phyloP scores from a whole-genome alignment of 2,797 vertebrate species.

The Channallabes apus region DNA sequence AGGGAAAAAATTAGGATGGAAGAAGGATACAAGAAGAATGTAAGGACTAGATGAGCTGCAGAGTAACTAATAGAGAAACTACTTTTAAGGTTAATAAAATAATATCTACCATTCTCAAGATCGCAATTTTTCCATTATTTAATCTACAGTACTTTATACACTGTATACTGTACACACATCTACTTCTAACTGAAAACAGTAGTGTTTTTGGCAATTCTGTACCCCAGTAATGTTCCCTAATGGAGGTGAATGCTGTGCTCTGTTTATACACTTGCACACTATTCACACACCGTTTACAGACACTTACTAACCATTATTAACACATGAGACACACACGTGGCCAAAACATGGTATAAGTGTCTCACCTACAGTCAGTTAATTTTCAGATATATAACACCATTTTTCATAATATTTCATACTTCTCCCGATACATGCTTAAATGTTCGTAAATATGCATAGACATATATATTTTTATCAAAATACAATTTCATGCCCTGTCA shows the following conservation, averaged over 20 bases:
- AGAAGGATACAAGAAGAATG: background rate
- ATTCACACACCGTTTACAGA: background rate
- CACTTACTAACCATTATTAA: background rate
- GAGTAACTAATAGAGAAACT: background rate
- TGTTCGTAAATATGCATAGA: too few species aligned
- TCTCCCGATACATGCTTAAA: too few species aligned
- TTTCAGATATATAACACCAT: too few species aligned
- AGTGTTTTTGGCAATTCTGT: background rate
- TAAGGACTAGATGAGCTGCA: background rate
- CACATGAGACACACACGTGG: too few species aligned
- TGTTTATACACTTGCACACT: background rate
- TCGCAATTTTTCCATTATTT: background rate
- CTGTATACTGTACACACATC: too few species aligned
- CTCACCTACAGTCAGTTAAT: too few species aligned
- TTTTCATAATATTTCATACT: too few species aligned
- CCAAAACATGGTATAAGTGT: too few species aligned
- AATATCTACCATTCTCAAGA: background rate
- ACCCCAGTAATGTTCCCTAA: background rate
- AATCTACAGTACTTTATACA: background rate
- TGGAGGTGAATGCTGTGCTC: background rate
- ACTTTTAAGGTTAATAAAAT: background rate
- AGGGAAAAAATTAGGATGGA: background rate
- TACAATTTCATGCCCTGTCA: too few species aligned
- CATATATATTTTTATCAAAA: too few species aligned
- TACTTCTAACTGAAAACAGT: conserved; percentile 31